A percentile compares a stretch with the other conserved stretches of the same genome.
These are phyloP conservation scores for Guaruba guarouba DNA, from an alignment of 2,113 vertebrate genomes.

Conservation along the genomic window DNA sequence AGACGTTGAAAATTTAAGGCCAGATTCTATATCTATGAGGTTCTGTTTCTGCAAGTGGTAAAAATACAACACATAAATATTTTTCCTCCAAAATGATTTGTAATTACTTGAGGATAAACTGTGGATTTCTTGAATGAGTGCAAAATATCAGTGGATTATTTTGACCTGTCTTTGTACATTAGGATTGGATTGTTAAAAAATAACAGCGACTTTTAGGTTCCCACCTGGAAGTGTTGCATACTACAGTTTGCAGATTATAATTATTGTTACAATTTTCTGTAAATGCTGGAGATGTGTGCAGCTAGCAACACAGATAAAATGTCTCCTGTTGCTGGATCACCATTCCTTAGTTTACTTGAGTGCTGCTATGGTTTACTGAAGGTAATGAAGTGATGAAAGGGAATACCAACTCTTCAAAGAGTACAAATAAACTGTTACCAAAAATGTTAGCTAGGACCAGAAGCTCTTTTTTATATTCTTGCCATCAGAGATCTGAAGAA, in stretches of 20 bases:
- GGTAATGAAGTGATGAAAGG: neutral
- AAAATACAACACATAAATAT: neutral
- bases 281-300: neutral
- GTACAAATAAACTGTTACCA: neutral
- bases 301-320: neutral
- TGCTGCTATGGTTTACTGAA: neutral
- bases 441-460: neutral
- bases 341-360: neutral
- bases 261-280: neutral
- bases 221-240: neutral
- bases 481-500: neutral
- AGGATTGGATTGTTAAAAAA: neutral
- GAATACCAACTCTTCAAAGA: neutral
- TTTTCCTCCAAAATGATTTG: neutral
- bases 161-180: neutral
- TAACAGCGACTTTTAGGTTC: neutral
- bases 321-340: neutral
- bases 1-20: neutral
- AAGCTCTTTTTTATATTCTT: neutral
- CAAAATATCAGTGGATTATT: neutral
- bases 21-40: neutral
- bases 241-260: neutral
- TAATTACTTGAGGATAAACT: neutral
- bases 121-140: neutral
- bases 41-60: neutral